Percentiles rank a stretch among this genome's conserved stretches.
Conservation (phyloP, 2,113 vertebrate genomes). For the Sturnus vulgaris region DNA sequence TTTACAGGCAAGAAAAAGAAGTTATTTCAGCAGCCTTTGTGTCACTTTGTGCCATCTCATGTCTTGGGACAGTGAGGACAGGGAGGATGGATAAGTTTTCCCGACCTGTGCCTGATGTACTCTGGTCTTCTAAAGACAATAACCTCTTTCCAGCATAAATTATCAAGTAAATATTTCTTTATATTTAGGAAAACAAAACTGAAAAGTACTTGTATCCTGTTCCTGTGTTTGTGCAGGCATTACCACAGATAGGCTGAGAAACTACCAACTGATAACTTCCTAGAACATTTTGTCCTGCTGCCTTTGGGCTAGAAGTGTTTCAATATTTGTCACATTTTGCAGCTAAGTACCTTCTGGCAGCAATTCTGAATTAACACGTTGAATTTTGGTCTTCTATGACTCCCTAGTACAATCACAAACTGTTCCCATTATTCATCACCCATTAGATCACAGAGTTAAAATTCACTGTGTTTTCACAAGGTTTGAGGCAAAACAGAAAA, state of each 20-base stretch:
- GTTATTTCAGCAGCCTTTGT: neutral
- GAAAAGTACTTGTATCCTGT: neutral
- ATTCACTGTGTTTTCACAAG: neutral
- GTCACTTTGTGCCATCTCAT: neutral
- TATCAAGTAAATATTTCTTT: neutral
- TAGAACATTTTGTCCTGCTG: neutral
- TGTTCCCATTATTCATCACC: neutral
- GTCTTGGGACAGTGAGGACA: neutral
- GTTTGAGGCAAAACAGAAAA: neutral
- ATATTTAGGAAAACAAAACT: neutral
- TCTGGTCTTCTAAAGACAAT: neutral
- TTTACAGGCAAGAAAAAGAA: neutral
- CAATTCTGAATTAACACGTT: neutral
- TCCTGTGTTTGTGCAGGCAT: neutral
- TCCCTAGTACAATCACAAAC: neutral
- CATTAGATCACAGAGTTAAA: neutral
- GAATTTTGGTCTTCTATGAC: neutral
- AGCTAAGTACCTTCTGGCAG: neutral
- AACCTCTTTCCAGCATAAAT: neutral
- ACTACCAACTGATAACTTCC: neutral
- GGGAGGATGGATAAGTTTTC: neutral
- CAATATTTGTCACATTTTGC: neutral
- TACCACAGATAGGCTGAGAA: neutral
- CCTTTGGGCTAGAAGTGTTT: neutral
- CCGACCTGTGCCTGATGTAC: neutral